Evolutionary conservation across 2,797 vertebrate genomes (phyloP).

Genomic region (Sebastes itinus): DNA sequence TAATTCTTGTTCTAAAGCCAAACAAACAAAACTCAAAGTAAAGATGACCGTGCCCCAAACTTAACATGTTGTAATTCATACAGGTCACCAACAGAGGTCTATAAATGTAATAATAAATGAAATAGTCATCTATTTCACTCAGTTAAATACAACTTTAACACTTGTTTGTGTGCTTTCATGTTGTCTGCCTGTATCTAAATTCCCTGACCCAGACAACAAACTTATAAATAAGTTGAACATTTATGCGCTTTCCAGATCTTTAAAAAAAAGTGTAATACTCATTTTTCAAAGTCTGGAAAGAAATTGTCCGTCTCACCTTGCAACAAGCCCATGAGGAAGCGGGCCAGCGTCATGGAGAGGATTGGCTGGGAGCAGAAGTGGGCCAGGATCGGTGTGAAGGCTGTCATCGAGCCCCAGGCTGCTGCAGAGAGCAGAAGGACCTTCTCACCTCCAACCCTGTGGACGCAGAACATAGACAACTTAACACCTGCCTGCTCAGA

Average conservation of each 20-base stretch:
- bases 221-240: neutral
- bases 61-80: neutral
- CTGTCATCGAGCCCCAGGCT: conserved; percentile 92
- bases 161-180: neutral
- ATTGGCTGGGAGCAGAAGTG: conserved; percentile 89
- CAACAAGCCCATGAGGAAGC: conserved; percentile 93
- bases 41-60: neutral
- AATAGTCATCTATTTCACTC: neutral
- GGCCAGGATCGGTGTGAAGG: conserved; percentile 88
- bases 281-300: neutral
- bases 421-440: conserved; percentile 91
- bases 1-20: neutral
- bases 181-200: neutral
- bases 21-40: neutral
- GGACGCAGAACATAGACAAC: neutral
- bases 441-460: conserved; percentile 95
- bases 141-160: neutral
- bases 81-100: neutral
- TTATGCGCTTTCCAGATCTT: neutral
- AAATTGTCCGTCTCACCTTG: conserved; percentile 85
- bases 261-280: neutral
- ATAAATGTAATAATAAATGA: neutral
- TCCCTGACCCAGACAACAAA: neutral
- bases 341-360: conserved; percentile 87
- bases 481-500: neutral